Evolutionary conservation across 2,113 vertebrate species (phyloP).

Genomic region (Calyptomena viridis): DNA sequence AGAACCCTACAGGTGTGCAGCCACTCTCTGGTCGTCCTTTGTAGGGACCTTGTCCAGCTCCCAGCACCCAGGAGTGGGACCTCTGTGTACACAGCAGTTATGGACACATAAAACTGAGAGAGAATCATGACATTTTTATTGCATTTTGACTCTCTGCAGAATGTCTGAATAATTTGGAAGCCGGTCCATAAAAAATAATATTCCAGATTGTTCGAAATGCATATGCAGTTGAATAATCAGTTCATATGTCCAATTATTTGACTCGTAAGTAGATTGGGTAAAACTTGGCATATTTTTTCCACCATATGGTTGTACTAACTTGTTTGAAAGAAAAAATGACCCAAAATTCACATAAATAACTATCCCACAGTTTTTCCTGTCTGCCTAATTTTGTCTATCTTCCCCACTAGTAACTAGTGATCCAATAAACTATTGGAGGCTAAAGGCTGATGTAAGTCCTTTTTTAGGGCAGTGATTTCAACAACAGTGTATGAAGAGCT

Average conservation of each 20-base stretch:
- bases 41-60: background rate
- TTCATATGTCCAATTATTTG: background rate
- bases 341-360: slow-evolving; percentile 3
- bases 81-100: accelerated
- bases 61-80: background rate
- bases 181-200: background rate
- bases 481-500: background rate
- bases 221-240: background rate
- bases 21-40: background rate
- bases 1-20: background rate
- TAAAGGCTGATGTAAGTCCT: background rate
- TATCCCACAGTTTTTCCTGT: background rate
- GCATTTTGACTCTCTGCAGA: background rate
- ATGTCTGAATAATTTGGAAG: slow-evolving; percentile 2
- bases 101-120: background rate
- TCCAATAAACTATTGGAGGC: background rate
- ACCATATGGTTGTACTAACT: background rate
- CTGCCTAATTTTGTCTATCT: slow-evolving; percentile 25
- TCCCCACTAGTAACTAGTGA: background rate
- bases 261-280: slow-evolving; percentile 14
- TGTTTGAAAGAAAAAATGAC: background rate
- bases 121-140: background rate
- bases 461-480: slow-evolving; percentile 9
- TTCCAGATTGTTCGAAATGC: slow-evolving; percentile 1
- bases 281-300: slow-evolving; percentile 10